Conservation (phyloP, 1,140 invertebrate species). For the roundworm (Caenorhabditis elegans) region DNA sequence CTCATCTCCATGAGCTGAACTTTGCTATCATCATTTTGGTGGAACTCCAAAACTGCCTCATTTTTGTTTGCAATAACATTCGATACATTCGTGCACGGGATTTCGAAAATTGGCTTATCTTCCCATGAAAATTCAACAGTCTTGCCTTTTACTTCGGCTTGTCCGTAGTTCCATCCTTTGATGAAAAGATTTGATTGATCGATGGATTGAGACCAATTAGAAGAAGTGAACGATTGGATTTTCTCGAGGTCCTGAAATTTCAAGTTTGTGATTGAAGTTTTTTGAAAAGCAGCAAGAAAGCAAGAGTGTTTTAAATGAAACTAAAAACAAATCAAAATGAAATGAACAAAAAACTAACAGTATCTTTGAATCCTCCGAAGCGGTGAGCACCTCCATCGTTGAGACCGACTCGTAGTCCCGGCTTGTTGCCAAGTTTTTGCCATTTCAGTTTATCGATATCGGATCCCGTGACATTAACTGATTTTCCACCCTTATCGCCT, state of each 20-base stretch:
- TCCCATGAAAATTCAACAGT: conserved; percentile 89
- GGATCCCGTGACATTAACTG: background rate
- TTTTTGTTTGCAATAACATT: conserved; percentile 94
- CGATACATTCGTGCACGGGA: conserved; percentile 91
- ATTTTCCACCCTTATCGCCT: background rate
- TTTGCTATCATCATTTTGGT: conserved; percentile 88
- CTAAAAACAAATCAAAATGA: background rate
- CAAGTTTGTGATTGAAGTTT: too few relatives aligned
- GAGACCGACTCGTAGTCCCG: conserved; percentile 84
- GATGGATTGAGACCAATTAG: conserved; percentile 74
- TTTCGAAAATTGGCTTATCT: conserved; percentile 81
- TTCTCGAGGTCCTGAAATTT: conserved; percentile 65
- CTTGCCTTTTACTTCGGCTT: conserved; percentile 86
- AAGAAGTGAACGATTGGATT: conserved; percentile 75
- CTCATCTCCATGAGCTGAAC: conserved; percentile 95
- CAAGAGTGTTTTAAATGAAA: background rate
- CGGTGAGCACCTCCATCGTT: conserved; percentile 87
- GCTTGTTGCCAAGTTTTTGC: conserved; percentile 84
- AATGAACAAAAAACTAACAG: conserved; percentile 70
- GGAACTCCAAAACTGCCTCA: conserved; percentile 74
- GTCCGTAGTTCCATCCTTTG: conserved; percentile 99
- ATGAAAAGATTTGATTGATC: conserved; percentile 81
- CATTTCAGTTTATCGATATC: conserved; percentile 90
- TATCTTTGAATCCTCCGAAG: conserved; percentile 90
- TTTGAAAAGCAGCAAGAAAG: too few relatives aligned